Conservation (phyloP, 2,797 vertebrate species). For the Smutsia temminckii region DNA sequence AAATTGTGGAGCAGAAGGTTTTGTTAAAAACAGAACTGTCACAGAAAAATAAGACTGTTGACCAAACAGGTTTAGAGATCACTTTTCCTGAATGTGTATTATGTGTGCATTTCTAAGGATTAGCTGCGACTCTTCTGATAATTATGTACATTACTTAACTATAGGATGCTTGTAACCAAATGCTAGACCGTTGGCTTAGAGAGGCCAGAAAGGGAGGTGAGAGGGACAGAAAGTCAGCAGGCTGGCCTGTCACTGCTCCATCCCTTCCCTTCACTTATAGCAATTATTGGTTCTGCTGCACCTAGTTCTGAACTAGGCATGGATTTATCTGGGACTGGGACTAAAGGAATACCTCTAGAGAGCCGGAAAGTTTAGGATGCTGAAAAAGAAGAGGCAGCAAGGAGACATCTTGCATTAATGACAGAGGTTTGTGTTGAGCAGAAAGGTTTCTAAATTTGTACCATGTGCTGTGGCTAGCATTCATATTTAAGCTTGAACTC, state of each 20-base stretch:
- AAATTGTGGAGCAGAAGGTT: not conserved
- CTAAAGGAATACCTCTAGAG: not conserved
- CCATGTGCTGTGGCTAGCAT: not conserved
- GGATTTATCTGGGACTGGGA: not conserved
- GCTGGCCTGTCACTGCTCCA: not conserved
- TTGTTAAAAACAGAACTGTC: not conserved
- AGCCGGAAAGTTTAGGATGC: not conserved
- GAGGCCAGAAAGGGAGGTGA: not conserved
- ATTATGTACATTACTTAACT: not conserved
- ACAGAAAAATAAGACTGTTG: not conserved
- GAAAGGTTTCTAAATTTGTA: not conserved
- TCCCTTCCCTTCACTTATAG: not conserved
- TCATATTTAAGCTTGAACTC: not conserved
- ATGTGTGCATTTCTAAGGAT: not conserved
- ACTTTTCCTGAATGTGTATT: not conserved
- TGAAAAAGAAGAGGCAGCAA: not conserved
- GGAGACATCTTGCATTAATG: not conserved
- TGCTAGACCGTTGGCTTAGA: not conserved
- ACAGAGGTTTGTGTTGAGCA: not conserved
- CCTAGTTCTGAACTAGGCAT: not conserved
- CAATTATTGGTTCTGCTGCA: not conserved
- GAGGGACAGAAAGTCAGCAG: not conserved
- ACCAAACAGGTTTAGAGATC: not conserved
- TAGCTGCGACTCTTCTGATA: not conserved
- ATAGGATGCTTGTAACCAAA: not conserved